Conservation (phyloP, 2,797 vertebrate species). For the Pelodytes ibericus region DNA sequence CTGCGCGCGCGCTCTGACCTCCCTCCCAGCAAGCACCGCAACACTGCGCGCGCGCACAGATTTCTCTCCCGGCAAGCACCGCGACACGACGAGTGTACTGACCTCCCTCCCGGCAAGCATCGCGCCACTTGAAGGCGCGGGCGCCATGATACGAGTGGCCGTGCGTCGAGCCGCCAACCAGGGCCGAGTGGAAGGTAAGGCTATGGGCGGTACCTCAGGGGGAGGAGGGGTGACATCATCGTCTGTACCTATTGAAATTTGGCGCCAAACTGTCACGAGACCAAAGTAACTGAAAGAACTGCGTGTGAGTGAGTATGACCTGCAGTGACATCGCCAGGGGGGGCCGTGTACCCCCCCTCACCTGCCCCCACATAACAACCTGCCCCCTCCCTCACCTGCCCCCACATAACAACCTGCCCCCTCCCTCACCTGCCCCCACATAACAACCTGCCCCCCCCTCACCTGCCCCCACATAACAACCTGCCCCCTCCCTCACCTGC, state of each 20-base stretch:
- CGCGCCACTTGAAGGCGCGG: background rate
- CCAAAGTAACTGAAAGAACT: background rate
- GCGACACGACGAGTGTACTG: constrained; percentile 1
- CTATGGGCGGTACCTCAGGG: background rate
- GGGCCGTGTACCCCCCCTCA: too few species aligned
- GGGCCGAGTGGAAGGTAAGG: background rate
- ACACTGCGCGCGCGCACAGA: background rate
- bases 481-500: too few species aligned
- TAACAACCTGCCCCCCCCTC: too few species aligned
- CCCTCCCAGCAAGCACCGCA: constrained; percentile 23
- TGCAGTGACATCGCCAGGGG: too few species aligned
- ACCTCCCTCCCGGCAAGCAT: constrained; percentile 29
- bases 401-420: too few species aligned
- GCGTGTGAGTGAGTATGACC: too few species aligned
- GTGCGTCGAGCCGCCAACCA: background rate
- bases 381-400: too few species aligned
- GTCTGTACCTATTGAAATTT: background rate
- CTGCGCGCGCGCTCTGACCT: constrained; percentile 1
- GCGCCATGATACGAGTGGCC: constrained; percentile 25
- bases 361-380: too few species aligned
- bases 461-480: too few species aligned
- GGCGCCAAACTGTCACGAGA: background rate
- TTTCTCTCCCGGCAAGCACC: constrained; percentile 19
- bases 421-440: too few species aligned
- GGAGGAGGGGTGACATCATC: background rate